Base-by-base conservation (phyloP, 2,113 vertebrate species). In the Anolis carolinensis region DNA sequence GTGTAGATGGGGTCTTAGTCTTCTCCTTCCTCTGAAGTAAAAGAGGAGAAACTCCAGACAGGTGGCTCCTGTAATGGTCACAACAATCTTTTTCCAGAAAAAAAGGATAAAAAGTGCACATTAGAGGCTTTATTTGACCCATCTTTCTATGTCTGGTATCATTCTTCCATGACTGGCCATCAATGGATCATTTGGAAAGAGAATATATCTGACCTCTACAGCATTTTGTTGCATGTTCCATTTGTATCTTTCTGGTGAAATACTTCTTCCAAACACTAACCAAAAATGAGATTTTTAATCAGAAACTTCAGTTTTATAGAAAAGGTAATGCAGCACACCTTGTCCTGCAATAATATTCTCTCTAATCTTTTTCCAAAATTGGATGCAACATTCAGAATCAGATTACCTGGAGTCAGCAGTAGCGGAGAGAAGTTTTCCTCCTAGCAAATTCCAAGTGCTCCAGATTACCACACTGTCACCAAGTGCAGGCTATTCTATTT, bases 391-490 rank as follows among this genome's bases (percentile, higher is more conserved):
- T 4, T 85, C 87, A 91, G 72, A 70, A 85, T 93, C 83, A 67
- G 78, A 82, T 74, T 25, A 0, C 18, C 78, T 84, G 27, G 62
- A 62, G 86, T 72, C 82, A 90, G 79, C 34, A 70, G n/a, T 82
- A 52, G 10, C 39, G 18, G 9, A 59, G 32, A 71, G 32, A 44
- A 79, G 39, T 32, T 79, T 81, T 73, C 48, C 21, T 30, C 55
- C 59, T 82, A 82, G 62, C 72, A 88, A 88, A 36, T 70, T 90
- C 87, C 92, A 94, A 92, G 93, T 94, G 93, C 88, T 92, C 82
- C 81, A 90, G 89, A 89, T 32, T 91, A 87, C 86, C 90, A 79
- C 0, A 11, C 83, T 55, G 84, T 86, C 83, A 89, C 13, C 81
- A 81, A 87, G 75, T 9, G 11, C n/a, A 89, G 79, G 73, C 39